Evolutionary conservation across 2,888 invertebrate species (phyloP).

Genomic region (Nephrotoma guestfalica): DNA sequence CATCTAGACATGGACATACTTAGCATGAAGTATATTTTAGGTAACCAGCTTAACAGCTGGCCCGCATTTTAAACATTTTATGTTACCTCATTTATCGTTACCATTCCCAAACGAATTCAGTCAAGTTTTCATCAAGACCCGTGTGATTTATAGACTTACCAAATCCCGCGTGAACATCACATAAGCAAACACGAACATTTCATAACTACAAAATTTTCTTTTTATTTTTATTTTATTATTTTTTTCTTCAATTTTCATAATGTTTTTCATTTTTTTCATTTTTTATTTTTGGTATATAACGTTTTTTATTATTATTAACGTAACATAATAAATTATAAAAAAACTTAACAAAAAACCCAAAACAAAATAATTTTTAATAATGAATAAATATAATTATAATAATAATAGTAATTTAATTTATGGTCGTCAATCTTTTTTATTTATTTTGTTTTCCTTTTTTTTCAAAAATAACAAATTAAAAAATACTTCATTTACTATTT

Average conservation of each 20-base stretch:
- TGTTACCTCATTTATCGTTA: no score
- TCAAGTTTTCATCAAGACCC: no score
- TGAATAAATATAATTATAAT: not conserved
- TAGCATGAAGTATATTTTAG: no score
- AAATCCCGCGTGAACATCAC: not conserved
- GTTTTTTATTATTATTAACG: not conserved
- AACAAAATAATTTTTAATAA: not conserved
- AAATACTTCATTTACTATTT: not conserved
- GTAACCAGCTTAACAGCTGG: no score
- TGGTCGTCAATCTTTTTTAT: not conserved
- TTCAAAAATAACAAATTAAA: not conserved
- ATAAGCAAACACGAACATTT: not conserved
- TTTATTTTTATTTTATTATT: not conserved
- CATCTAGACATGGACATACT: no score
- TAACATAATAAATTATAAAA: not conserved
- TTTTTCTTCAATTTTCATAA: not conserved
- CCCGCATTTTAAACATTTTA: no score
- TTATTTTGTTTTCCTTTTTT: not conserved
- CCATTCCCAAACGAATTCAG: no score
- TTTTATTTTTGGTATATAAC: not conserved
- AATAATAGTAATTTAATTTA: not conserved
- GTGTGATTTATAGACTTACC: no score
- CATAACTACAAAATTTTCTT: not conserved
- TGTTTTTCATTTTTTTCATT: not conserved
- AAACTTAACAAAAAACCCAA: not conserved